Evolutionary conservation across 1,140 invertebrate species (phyloP), one percentile per base, ranked within the genome.

Genomic region (Babylonia areolata): DNA sequence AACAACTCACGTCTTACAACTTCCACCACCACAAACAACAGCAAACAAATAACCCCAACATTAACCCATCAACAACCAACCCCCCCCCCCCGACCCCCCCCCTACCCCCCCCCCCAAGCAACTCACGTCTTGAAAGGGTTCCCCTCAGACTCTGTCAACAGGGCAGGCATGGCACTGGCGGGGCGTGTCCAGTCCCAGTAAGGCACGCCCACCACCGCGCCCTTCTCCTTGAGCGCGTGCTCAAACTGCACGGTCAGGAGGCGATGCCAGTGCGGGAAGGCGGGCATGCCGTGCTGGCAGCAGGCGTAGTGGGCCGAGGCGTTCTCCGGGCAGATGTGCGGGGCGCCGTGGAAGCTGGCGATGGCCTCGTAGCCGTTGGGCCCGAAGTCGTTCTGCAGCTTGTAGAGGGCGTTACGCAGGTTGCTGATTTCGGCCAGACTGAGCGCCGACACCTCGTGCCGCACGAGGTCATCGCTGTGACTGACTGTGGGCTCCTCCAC

Each of bases 251-350:
- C 78, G 31, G 87, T 87, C 75, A 82, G 85, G 40, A 89, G 85
- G 17, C 88, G 77, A 77, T 89, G 88, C 88, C 88, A 89, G 82
- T 89, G 88, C 20, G 87, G 88, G 81, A 89, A 89, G 28, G 84
- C 83, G 31, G 88, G 85, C 88, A 89, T 89, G 54, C 86, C 88
- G 77, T 89, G 88, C 5, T 64, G 64, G 75, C 88, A 89, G 80
- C 88, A 89, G 28, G 88, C 75, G 75, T 81, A 85, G 35, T 79
- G 81, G 40, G 81, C 64, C 6, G 69, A 42, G 37, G 69, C 84
- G 28, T 80, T 39, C 35, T 84, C 85, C 40, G 87, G 86, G 71
- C 88, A 89, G 39, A 80, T 80, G n/a, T 54, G 42, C 81, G 88
- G 88, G 20, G 37, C 39, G 31, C 86, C 88, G 64, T 89, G 88